phyloP scores from a whole-genome alignment of 2,113 vertebrate genomes.

The Thinocorus orbignyianus region DNA sequence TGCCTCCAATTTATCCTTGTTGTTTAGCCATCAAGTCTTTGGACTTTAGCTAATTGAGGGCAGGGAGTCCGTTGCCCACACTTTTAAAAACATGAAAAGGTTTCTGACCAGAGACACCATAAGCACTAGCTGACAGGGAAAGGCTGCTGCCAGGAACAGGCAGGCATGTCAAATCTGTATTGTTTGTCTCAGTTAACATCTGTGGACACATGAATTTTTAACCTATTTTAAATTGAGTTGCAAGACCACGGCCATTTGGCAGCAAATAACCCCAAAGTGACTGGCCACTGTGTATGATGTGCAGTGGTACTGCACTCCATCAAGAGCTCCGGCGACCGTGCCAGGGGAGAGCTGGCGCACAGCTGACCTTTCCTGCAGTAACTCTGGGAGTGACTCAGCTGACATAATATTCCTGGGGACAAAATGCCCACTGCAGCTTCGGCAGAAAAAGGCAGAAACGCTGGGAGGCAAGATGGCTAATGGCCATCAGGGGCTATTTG shows the following conservation, averaged over 20 bases:
- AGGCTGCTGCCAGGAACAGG: not conserved
- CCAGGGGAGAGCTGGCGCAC: not conserved
- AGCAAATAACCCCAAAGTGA: not conserved
- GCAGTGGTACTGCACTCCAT: not conserved
- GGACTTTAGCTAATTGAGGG: not conserved
- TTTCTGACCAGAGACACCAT: not conserved
- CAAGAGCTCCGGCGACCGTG: not conserved
- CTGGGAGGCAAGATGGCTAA: not conserved
- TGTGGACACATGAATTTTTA: conserved; percentile 10
- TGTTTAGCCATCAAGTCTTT: not conserved
- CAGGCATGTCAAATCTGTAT: not conserved
- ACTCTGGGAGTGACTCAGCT: conserved; percentile 36
- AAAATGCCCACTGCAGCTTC: not conserved
- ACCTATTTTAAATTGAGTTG: conserved; percentile 5
- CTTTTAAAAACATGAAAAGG: not conserved
- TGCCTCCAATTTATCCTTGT: not conserved
- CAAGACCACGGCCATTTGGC: not conserved
- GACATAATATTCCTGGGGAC: not conserved
- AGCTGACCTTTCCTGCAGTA: conserved; percentile 24
- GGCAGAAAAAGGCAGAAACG: not conserved
- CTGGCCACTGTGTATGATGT: not conserved
- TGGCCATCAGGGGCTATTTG: not conserved
- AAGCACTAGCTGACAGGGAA: not conserved
- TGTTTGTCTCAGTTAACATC: not conserved
- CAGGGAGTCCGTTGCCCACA: not conserved